Base-by-base conservation (phyloP, 2,797 vertebrate species). In the Ibycter americanus region DNA sequence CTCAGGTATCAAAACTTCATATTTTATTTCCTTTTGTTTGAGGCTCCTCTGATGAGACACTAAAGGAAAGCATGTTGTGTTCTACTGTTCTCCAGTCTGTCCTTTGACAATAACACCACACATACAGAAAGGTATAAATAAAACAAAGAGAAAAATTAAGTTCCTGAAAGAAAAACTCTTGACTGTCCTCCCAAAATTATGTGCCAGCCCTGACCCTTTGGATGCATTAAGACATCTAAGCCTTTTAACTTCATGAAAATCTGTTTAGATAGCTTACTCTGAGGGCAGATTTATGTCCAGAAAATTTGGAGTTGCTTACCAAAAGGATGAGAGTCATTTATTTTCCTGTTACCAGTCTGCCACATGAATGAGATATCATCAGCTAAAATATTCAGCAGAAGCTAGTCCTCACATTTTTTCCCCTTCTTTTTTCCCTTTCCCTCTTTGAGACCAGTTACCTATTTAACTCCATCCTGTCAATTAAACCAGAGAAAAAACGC, bases 391-490 rank as follows among this genome's bases (percentile, higher is more conserved):
- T 99, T 99, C 98, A 98, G 97, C 95, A 97, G 96, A 97, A 98
- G 97, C 97, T 97, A 98, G 96, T 98, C 97, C 95, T 98, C 97
- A 93, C 89, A 95, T 96, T 91, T 97, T 94, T 87, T 79, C 68
- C 82, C 73, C 63, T 86, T 81, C 82, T 91, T 97, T 91, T 97
- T 83, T 91, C 93, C 91, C 93, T 98, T 98, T 98, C 96, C 97
- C 98, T 99, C 99, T 99, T 97, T 98, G 98, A 98, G 97, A 98
- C 98, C 94, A 88, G 98, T 98, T 98, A 98, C 98, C 98, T 98
- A 99, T 99, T 99, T 99, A 99, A 99, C 99, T 99, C 99, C 98
- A 99, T 99, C 99, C 99, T 99, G 99, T 99, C 99, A 99, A 99
- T 99, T 99, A 99, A 98, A 98, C 97, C 89, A 97, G 98, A 98